These are phyloP conservation scores for Drosophila cyrtoloma DNA, from an alignment of 2,888 invertebrate genomes.

Conservation along the genomic window DNA sequence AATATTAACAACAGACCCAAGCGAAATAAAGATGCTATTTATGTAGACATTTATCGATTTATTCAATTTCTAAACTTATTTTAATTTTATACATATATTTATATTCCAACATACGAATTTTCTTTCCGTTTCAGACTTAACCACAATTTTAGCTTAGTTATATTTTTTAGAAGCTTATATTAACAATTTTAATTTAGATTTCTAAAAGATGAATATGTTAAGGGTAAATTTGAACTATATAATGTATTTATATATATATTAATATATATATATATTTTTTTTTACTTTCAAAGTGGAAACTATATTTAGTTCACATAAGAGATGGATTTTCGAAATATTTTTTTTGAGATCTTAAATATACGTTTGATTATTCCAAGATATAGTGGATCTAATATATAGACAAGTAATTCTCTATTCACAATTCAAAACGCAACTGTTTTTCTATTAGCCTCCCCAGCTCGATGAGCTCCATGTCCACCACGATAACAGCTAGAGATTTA, in stretches of 20 bases:
- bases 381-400: not conserved
- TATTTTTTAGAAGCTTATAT: not conserved
- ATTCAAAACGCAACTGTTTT: constrained; percentile 76
- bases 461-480: constrained; percentile 76
- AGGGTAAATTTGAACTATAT: not conserved
- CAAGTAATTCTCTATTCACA: not conserved
- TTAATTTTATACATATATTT: not conserved
- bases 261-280: not conserved
- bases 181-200: not conserved
- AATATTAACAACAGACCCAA: constrained; percentile 51
- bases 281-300: not conserved
- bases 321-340: not conserved
- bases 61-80: not conserved
- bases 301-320: not conserved
- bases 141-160: not conserved
- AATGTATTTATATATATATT: not conserved
- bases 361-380: not conserved
- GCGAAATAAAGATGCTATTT: constrained; percentile 71
- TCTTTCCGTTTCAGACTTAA: not conserved
- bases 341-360: not conserved
- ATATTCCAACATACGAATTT: not conserved
- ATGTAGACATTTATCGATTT: constrained; percentile 44
- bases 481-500: constrained; percentile 62
- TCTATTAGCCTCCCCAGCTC: constrained; percentile 70
- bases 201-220: not conserved